A percentile compares a stretch with the other conserved stretches of the same genome.
Evolutionary conservation across 1,140 invertebrate species (phyloP).

Genomic region (Aradophagus sp.): DNA sequence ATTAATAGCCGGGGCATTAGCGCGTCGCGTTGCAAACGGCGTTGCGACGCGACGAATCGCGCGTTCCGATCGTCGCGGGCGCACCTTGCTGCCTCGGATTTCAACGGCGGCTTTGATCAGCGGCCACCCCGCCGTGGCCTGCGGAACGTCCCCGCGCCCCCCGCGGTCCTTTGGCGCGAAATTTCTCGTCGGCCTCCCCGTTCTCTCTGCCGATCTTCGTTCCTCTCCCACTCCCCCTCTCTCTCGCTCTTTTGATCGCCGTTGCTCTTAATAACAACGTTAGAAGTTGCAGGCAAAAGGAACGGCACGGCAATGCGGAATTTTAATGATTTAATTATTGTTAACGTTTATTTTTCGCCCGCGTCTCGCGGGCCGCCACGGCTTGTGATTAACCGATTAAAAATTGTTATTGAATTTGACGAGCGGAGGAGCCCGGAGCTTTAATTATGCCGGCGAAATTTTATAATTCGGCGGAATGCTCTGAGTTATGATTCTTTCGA

Average conservation of each 20-base stretch:
- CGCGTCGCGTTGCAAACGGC: no score
- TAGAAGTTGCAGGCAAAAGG: background rate
- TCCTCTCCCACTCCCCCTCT: no score
- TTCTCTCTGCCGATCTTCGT: no score
- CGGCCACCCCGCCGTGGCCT: no score
- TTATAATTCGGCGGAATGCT: conserved; percentile 44
- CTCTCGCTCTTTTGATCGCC: background rate
- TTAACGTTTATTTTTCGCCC: conserved; percentile 5
- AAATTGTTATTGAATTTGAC: conserved; percentile 24
- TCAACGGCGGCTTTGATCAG: conserved; percentile 1
- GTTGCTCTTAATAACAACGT: conserved; percentile 36
- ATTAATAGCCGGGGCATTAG: no score
- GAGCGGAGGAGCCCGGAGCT: conserved; percentile 6
- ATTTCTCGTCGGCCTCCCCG: background rate
- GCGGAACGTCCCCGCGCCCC: background rate
- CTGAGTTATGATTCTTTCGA: conserved; percentile 50
- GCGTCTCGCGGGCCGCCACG: background rate
- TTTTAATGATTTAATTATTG: conserved; percentile 34
- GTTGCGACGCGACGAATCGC: no score
- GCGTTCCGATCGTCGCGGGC: background rate
- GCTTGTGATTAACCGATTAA: conserved; percentile 30
- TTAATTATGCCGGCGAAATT: conserved; percentile 36
- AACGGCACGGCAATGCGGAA: conserved; percentile 3
- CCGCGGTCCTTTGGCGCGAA: conserved; percentile 1
- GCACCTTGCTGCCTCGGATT: conserved; percentile 1